Evolutionary conservation across 2,113 vertebrate genomes (phyloP).

Genomic region (Nettapus auritus): DNA sequence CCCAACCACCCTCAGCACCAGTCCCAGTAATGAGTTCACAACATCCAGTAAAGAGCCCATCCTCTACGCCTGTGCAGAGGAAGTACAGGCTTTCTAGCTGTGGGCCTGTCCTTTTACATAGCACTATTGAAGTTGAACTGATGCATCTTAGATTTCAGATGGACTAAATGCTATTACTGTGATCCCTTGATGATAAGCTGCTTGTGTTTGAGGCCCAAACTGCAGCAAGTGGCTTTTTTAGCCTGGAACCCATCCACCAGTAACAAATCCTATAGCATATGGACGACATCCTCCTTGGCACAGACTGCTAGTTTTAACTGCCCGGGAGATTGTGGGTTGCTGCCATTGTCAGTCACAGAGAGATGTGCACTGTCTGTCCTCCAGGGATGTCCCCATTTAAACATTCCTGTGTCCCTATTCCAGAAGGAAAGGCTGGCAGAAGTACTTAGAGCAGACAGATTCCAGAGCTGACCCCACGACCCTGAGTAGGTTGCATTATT

Average conservation of each 20-base stretch:
- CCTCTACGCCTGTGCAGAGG: background rate
- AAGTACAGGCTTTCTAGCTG: background rate
- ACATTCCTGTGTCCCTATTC: background rate
- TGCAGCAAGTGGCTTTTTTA: constrained; percentile 15
- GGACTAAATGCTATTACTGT: constrained; percentile 35
- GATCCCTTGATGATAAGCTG: constrained; percentile 25
- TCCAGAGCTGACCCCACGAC: background rate
- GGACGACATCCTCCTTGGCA: background rate
- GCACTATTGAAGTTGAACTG: constrained; percentile 4
- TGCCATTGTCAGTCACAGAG: background rate
- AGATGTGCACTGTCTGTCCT: background rate
- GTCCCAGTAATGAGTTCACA: background rate
- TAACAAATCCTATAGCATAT: background rate
- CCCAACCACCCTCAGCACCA: background rate
- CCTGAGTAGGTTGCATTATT: background rate
- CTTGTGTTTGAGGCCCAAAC: background rate
- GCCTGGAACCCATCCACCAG: background rate
- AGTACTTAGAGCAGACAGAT: background rate
- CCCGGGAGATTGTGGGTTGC: background rate
- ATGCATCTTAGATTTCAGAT: constrained; percentile 22
- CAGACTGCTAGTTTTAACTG: constrained; percentile 3
- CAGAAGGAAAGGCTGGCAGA: background rate
- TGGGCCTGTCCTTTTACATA: background rate
- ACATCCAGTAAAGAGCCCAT: background rate
- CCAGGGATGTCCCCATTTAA: background rate